These are phyloP conservation scores for Neomicropteryx cornuta DNA, from an alignment of 1,140 invertebrate genomes.

Conservation along the genomic window DNA sequence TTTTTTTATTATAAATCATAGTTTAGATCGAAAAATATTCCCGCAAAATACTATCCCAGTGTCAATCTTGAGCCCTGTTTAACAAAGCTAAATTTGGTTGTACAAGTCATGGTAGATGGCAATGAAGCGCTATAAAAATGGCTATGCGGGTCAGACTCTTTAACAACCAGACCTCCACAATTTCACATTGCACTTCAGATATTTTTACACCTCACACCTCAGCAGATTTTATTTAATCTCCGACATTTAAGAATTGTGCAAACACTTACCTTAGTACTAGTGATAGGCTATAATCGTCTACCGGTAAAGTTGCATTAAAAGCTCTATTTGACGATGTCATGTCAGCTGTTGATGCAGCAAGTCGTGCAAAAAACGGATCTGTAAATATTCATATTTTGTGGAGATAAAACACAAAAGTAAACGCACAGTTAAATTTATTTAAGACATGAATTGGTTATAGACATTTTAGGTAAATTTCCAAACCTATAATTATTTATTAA, in stretches of 20 bases:
- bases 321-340: slow-evolving; percentile 37
- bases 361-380: slow-evolving; percentile 38
- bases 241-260: neutral
- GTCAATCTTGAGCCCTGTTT: neutral
- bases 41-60: no score
- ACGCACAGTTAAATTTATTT: neutral
- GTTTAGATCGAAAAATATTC: no score
- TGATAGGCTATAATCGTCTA: slow-evolving; percentile 29
- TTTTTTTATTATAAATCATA: no score
- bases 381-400: slow-evolving; percentile 15
- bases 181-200: no score
- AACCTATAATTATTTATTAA: neutral
- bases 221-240: neutral
- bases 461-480: neutral
- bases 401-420: slow-evolving; percentile 9
- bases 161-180: no score
- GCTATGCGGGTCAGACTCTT: neutral
- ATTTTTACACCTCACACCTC: no score
- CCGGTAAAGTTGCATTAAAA: slow-evolving; percentile 35
- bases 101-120: neutral
- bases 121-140: neutral
- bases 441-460: neutral
- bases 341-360: slow-evolving; percentile 34
- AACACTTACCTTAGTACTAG: slow-evolving; percentile 30
- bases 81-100: neutral